Evolutionary conservation across 2,888 invertebrate species (phyloP).

Genomic region (Drosophila meridiana): DNA sequence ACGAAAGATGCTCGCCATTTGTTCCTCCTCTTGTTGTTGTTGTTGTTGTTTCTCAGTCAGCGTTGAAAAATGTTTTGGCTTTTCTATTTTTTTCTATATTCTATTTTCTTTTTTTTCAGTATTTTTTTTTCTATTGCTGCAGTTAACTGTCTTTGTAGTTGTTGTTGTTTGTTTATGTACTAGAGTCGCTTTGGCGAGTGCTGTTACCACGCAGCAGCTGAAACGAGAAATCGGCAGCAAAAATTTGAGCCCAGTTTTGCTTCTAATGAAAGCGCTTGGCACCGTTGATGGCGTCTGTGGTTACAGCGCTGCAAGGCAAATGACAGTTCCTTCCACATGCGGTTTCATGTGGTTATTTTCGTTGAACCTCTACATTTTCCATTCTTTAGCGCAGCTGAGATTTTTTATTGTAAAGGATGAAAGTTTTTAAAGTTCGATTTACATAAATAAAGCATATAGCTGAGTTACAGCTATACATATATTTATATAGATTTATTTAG

Average conservation of each 20-base stretch:
- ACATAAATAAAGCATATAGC: background rate
- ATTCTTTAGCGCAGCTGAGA: background rate
- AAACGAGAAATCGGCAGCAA: constrained; percentile 56
- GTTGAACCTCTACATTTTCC: constrained; percentile 1
- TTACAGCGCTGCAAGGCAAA: constrained; percentile 53
- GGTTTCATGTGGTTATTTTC: constrained; percentile 41
- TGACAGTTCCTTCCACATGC: constrained; percentile 54
- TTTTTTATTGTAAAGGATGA: constrained; percentile 8
- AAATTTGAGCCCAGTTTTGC: constrained; percentile 68
- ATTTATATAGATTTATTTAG: too few species aligned
- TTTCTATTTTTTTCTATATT: constrained; percentile 33
- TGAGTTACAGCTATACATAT: too few species aligned
- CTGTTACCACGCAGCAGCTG: constrained; percentile 30
- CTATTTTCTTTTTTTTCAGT: constrained; percentile 15
- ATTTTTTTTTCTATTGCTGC: constrained; percentile 38
- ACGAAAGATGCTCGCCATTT: constrained; percentile 78
- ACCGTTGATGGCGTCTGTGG: constrained; percentile 62
- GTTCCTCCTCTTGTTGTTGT: constrained; percentile 37
- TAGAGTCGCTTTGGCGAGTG: constrained; percentile 41
- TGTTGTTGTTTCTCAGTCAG: constrained; percentile 52
- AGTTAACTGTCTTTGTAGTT: constrained; percentile 60
- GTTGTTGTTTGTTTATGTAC: constrained; percentile 67
- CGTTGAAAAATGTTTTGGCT: constrained; percentile 56
- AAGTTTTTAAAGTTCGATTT: constrained; percentile 13
- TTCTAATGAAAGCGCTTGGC: constrained; percentile 75